Evolutionary conservation across 1,140 invertebrate genomes (phyloP).

Genomic region (Daktulosphaira vitifoliae): DNA sequence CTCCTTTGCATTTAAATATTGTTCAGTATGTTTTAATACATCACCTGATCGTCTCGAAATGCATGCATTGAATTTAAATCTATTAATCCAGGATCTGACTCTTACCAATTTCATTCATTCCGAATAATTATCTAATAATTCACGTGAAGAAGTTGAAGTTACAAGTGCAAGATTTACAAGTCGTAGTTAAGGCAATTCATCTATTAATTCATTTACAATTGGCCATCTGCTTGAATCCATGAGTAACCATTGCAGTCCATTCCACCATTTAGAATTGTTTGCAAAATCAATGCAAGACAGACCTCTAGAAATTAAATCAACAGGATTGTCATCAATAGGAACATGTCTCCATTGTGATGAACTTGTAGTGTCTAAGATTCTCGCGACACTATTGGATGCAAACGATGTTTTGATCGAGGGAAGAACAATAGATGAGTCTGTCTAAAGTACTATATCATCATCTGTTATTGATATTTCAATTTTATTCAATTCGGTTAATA

Average conservation of each 20-base stretch:
- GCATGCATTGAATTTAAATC: too few species aligned
- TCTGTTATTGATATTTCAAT: background rate
- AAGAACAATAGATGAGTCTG: slow-evolving; percentile 2
- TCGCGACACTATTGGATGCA: slow-evolving; percentile 10
- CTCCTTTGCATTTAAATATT: too few species aligned
- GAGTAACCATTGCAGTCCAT: background rate
- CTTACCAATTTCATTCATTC: too few species aligned
- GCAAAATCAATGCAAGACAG: background rate
- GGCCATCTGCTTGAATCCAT: background rate
- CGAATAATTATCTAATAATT: too few species aligned
- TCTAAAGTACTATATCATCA: background rate
- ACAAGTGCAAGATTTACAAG: too few species aligned
- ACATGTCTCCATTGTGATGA: background rate
- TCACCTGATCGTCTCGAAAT: too few species aligned
- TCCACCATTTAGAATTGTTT: background rate
- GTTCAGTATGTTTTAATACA: too few species aligned
- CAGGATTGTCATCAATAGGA: background rate
- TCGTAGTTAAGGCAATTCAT: too few species aligned
- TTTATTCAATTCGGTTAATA: background rate
- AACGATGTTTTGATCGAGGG: background rate
- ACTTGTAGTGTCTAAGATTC: background rate
- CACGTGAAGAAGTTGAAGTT: too few species aligned
- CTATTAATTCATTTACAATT: too few species aligned
- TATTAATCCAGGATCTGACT: too few species aligned
- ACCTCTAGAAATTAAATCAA: background rate